phyloP scores from a whole-genome alignment of 2,113 vertebrate species.

The Bujurquina vittata region DNA sequence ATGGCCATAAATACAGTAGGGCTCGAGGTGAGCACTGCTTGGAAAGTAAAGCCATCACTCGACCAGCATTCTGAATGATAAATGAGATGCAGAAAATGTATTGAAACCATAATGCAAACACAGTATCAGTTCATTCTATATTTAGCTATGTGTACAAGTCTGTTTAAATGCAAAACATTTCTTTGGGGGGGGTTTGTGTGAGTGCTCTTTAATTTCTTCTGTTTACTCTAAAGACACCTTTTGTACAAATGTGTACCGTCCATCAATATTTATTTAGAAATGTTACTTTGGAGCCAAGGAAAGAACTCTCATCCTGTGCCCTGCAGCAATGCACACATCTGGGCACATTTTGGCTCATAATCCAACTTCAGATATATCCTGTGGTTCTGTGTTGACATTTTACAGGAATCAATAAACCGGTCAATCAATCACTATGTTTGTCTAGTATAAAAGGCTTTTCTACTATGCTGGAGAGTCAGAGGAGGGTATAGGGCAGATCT shows the following conservation, averaged over 20 bases:
- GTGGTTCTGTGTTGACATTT: conserved; percentile 10
- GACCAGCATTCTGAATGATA: conserved; percentile 41
- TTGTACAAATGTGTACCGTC: background rate
- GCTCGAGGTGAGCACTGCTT: conserved; percentile 17
- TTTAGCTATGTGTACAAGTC: background rate
- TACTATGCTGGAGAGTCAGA: background rate
- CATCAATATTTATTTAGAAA: background rate
- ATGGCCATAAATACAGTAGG: conserved; percentile 42
- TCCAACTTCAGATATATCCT: conserved; percentile 3
- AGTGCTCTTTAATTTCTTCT: background rate
- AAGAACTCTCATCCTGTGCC: background rate
- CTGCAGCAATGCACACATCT: background rate
- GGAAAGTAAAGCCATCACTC: conserved; percentile 43
- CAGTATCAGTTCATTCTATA: background rate
- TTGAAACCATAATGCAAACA: conserved; percentile 10
- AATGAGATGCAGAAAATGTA: conserved; percentile 57
- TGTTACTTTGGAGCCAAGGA: background rate
- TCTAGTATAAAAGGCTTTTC: conserved; percentile 6
- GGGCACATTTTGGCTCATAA: conserved; percentile 6
- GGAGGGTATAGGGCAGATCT: background rate
- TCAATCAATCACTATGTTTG: conserved; percentile 20
- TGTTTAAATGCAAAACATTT: background rate
- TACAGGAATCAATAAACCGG: conserved; percentile 20
- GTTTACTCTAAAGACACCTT: background rate
- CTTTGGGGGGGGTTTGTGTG: background rate